Evolutionary conservation across 2,888 invertebrate genomes (phyloP).

Genomic region (Alloscopus bannaensis): DNA sequence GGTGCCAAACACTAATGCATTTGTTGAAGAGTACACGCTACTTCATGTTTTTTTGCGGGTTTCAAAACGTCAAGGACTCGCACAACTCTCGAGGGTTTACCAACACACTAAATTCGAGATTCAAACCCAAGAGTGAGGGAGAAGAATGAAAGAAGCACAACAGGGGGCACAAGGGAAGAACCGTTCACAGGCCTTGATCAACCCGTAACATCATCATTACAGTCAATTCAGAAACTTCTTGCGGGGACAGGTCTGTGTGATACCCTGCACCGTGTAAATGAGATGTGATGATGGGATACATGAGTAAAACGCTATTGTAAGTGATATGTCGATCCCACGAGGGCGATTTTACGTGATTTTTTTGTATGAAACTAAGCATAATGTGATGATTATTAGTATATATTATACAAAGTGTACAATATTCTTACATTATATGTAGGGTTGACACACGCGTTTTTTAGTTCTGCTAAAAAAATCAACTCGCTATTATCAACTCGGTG

Average conservation of each 20-base stretch:
- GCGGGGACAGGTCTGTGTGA: slow-evolving; percentile 26
- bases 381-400: no score
- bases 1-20: no score
- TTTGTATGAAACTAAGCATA: no score
- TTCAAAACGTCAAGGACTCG: slow-evolving; percentile 36
- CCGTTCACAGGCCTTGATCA: slow-evolving; percentile 7
- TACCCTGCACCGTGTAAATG: slow-evolving; percentile 14
- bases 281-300: neutral
- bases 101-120: slow-evolving; percentile 18
- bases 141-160: slow-evolving; percentile 38
- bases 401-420: no score
- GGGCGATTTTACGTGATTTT: slow-evolving; percentile 51
- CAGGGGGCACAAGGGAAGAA: slow-evolving; percentile 25
- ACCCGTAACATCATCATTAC: slow-evolving; percentile 32
- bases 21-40: slow-evolving; percentile 9
- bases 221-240: no score
- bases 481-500: no score
- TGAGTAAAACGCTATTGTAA: slow-evolving; percentile 1
- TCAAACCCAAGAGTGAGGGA: slow-evolving; percentile 7
- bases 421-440: no score
- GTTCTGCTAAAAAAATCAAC: no score
- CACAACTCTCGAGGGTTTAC: slow-evolving; percentile 28
- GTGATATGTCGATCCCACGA: slow-evolving; percentile 52
- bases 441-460: no score
- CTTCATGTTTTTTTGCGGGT: slow-evolving; percentile 54